These are phyloP conservation scores for Platygyra sinensis DNA, from an alignment of 64 coral and sea anemone genomes.

Conservation along the genomic window DNA sequence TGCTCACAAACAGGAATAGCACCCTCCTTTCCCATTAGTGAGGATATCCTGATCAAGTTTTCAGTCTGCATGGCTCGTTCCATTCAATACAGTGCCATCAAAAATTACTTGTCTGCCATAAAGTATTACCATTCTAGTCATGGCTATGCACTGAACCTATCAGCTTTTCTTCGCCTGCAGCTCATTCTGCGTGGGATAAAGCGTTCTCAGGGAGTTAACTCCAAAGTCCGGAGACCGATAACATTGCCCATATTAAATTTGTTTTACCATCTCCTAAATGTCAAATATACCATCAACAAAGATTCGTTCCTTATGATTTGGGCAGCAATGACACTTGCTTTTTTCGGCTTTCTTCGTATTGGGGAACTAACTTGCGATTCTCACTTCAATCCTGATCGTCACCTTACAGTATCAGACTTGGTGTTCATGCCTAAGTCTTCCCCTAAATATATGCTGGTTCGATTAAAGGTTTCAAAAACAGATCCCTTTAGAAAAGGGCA, in stretches of 20 bases:
- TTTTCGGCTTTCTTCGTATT: slow-evolving; percentile 56
- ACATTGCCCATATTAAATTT: slow-evolving; percentile 7
- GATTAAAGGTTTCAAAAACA: slow-evolving; percentile 59
- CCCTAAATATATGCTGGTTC: slow-evolving; percentile 43
- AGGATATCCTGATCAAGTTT: neutral
- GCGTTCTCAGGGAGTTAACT: neutral
- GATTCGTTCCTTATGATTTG: slow-evolving; percentile 42
- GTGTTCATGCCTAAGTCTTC: neutral
- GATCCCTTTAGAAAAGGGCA: slow-evolving; percentile 46
- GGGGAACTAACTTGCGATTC: slow-evolving; percentile 44
- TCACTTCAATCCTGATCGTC: slow-evolving; percentile 19
- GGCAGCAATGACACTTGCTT: slow-evolving; percentile 60
- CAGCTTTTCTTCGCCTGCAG: neutral
- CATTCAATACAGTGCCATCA: neutral
- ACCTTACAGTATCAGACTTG: neutral
- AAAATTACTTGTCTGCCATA: neutral
- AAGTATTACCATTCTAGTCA: neutral
- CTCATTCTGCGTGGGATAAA: slow-evolving; percentile 4
- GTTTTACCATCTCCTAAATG: slow-evolving; percentile 9
- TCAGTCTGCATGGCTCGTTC: neutral
- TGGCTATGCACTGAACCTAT: neutral
- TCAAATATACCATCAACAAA: neutral
- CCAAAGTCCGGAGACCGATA: neutral
- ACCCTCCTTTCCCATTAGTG: neutral
- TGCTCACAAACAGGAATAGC: neutral